Percentiles rank a stretch among this genome's conserved stretches.
Conservation (phyloP, 1,140 invertebrate species). For the Drosophila parvula region DNA sequence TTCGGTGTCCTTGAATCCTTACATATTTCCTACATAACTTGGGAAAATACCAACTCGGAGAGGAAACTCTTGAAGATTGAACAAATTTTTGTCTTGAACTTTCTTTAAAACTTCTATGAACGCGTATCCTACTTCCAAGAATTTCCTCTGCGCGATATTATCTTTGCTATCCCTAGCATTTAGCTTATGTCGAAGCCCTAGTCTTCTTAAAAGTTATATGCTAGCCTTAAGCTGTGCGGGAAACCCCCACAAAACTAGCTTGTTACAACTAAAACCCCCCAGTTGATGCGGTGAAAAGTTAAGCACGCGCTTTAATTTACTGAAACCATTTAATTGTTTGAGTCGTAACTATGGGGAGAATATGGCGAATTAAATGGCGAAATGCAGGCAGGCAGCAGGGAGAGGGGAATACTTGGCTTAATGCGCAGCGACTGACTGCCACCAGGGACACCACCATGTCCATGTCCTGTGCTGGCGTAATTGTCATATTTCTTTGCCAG, state of each 20-base stretch:
- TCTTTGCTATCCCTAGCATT: not conserved
- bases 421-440: constrained; percentile 13
- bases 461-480: constrained; percentile 38
- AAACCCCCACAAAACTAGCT: not conserved
- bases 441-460: constrained; percentile 17
- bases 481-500: constrained; percentile 65
- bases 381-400: not conserved
- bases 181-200: not conserved
- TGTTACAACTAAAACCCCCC: not conserved
- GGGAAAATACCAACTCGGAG: not conserved
- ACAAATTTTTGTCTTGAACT: not conserved
- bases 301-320: constrained; percentile 25
- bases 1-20: not conserved
- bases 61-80: not conserved
- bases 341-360: constrained; percentile 13
- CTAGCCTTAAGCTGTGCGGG: not conserved
- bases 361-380: constrained; percentile 16
- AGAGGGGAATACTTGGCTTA: constrained; percentile 20
- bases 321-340: constrained; percentile 38
- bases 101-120: not conserved
- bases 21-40: not conserved
- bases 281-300: constrained; percentile 18
- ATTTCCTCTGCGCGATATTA: not conserved
- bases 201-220: not conserved
- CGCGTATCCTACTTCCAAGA: not conserved